Evolutionary conservation across 2,888 invertebrate genomes (phyloP).

Genomic region (Drosophila nr. medialis): DNA sequence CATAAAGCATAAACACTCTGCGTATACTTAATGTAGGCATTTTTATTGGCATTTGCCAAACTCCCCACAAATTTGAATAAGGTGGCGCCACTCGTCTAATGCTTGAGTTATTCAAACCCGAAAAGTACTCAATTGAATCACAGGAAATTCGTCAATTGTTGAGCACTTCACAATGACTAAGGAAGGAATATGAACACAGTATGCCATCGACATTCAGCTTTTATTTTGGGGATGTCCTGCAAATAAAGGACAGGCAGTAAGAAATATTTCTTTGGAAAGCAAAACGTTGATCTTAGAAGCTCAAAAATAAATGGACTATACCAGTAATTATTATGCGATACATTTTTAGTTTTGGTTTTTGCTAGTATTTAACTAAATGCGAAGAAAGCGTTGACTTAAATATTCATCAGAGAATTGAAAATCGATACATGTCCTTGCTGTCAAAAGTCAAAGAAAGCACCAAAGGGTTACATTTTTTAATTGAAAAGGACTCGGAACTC

Average conservation of each 20-base stretch:
- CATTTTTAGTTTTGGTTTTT: not conserved
- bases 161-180: conserved; percentile 43
- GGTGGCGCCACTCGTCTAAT: conserved; percentile 16
- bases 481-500: conserved; percentile 37
- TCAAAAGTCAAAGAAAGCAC: conserved; percentile 13
- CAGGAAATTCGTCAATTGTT: conserved; percentile 59
- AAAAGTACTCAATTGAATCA: conserved; percentile 60
- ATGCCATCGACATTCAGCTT: conserved; percentile 35
- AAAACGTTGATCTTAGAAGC: not conserved
- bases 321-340: not conserved
- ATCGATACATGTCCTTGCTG: conserved; percentile 38
- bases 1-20: conserved; percentile 25
- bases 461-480: conserved; percentile 46
- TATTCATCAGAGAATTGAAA: conserved; percentile 31
- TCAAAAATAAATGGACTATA: not conserved
- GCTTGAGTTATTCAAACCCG: conserved; percentile 41
- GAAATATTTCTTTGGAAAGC: not conserved
- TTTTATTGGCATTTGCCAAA: not conserved
- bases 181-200: conserved; percentile 21
- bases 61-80: not conserved
- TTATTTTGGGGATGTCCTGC: conserved; percentile 5
- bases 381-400: conserved; percentile 22
- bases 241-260: not conserved
- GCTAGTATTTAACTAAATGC: not conserved
- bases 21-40: conserved; percentile 28